phyloP scores from a whole-genome alignment of 1,140 invertebrate species.

The Heterodera carotae region DNA sequence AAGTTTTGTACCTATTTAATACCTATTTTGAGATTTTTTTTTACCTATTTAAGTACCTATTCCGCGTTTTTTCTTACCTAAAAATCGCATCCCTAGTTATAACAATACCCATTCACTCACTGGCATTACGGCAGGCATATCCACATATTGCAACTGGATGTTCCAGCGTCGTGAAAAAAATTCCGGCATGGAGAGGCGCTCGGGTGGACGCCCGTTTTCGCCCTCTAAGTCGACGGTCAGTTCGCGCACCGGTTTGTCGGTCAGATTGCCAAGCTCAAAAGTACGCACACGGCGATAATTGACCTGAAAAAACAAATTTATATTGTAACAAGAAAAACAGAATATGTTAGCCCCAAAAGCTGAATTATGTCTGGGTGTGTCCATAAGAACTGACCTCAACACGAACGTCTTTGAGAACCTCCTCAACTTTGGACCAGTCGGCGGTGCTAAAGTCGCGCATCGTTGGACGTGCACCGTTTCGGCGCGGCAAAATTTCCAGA shows the following conservation, averaged over 20 bases:
- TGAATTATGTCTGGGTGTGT: too few relatives aligned
- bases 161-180: slow-evolving; percentile 14
- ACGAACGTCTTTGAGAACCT: slow-evolving; percentile 26
- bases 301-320: not conserved
- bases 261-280: slow-evolving; percentile 36
- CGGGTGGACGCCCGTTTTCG: not conserved
- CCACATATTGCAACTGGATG: slow-evolving; percentile 16
- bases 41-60: too few relatives aligned
- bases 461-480: not conserved
- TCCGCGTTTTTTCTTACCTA: too few relatives aligned
- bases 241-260: slow-evolving; percentile 33
- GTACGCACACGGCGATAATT: slow-evolving; percentile 29
- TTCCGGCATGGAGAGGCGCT: slow-evolving; percentile 20
- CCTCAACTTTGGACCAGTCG: slow-evolving; percentile 14
- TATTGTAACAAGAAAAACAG: too few relatives aligned
- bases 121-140: slow-evolving; percentile 35
- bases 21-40: too few relatives aligned
- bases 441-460: not conserved
- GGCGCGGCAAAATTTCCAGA: slow-evolving; percentile 25
- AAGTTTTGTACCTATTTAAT: too few relatives aligned
- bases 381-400: too few relatives aligned
- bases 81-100: too few relatives aligned
- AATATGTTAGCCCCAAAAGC: too few relatives aligned
- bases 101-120: not conserved
- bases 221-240: not conserved